These are phyloP conservation scores for Chiloscyllium plagiosum DNA, from an alignment of 2,113 vertebrate species.

Conservation along the genomic window DNA sequence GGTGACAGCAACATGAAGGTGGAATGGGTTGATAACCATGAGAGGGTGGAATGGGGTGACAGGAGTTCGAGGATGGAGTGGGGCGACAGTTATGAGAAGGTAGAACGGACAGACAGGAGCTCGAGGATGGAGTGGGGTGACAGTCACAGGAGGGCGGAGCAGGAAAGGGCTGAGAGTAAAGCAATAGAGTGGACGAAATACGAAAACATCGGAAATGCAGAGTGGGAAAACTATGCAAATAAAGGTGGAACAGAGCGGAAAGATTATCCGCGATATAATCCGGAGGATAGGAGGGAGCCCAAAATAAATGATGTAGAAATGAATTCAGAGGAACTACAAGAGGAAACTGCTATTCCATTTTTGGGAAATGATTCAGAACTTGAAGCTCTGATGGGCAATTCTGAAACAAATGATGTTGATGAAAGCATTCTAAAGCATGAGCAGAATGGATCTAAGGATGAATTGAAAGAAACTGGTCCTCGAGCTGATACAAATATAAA, in stretches of 20 bases:
- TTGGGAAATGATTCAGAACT: conserved; percentile 20
- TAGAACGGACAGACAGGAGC: neutral
- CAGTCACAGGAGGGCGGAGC: neutral
- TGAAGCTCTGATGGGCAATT: neutral
- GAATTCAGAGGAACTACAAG: neutral
- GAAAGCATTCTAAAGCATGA: neutral
- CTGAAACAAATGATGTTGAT: neutral
- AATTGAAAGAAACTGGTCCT: neutral
- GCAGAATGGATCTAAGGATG: neutral
- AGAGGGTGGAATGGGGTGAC: neutral
- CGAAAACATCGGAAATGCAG: neutral
- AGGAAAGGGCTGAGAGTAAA: neutral
- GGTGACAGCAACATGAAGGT: neutral
- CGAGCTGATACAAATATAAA: neutral
- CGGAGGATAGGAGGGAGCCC: neutral
- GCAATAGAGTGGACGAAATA: neutral
- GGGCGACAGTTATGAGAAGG: neutral
- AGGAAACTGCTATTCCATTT: neutral
- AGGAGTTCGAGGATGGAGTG: neutral
- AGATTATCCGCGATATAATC: neutral
- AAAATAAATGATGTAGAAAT: conserved; percentile 14
- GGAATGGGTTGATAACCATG: neutral
- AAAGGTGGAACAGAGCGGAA: neutral
- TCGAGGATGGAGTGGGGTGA: neutral
- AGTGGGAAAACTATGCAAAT: neutral